A percentile compares a stretch with the other conserved stretches of the same genome.
These are phyloP conservation scores for Tachysurus vachellii DNA, from an alignment of 2,113 vertebrate species.

Conservation along the genomic window DNA sequence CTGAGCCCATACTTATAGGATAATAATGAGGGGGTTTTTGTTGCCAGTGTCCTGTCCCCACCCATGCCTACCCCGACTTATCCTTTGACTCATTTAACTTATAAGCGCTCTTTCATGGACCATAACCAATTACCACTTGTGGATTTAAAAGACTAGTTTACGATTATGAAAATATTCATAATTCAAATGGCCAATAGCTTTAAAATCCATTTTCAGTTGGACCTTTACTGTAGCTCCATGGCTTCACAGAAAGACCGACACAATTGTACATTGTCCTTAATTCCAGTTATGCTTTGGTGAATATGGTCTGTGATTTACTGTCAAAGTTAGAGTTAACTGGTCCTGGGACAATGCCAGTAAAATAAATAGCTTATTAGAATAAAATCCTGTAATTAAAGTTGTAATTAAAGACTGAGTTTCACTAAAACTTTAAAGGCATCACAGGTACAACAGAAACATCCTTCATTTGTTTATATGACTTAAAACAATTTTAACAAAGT, in stretches of 20 bases:
- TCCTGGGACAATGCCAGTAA: not conserved
- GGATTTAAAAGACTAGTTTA: not conserved
- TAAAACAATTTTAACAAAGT: not conserved
- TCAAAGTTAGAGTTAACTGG: not conserved
- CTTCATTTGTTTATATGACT: constrained; percentile 4
- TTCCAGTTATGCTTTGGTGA: not conserved
- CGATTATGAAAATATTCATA: not conserved
- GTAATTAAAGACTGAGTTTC: not conserved
- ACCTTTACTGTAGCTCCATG: not conserved
- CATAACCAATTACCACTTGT: not conserved
- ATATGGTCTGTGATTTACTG: not conserved
- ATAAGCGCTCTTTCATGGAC: not conserved
- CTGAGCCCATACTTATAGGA: too few relatives aligned
- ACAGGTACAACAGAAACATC: not conserved
- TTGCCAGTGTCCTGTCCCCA: too few relatives aligned
- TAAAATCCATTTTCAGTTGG: not conserved
- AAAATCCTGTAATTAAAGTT: not conserved
- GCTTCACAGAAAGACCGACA: not conserved
- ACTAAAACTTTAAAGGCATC: not conserved
- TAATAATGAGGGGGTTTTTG: not conserved
- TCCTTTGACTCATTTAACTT: not conserved
- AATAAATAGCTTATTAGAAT: constrained; percentile 12
- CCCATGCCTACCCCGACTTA: too few relatives aligned
- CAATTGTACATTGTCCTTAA: not conserved
- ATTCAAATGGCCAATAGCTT: not conserved